These are phyloP conservation scores for Cygnus atratus DNA, from an alignment of 2,113 vertebrate genomes.

Conservation along the genomic window DNA sequence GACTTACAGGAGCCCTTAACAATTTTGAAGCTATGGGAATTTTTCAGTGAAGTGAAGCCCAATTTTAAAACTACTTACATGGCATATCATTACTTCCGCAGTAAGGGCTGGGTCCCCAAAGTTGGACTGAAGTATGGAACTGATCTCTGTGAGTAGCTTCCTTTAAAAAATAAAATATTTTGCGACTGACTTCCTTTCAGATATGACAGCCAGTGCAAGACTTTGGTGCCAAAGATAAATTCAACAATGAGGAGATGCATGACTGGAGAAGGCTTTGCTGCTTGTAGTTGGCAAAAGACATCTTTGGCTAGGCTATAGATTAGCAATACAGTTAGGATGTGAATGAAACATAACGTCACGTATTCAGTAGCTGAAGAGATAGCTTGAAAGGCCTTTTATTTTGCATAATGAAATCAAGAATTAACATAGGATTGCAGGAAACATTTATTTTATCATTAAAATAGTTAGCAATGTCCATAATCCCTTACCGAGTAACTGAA, in stretches of 20 bases:
- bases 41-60: constrained; percentile 77
- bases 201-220: not conserved
- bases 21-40: constrained; percentile 84
- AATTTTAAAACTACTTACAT: constrained; percentile 85
- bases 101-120: constrained; percentile 94
- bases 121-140: constrained; percentile 92
- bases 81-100: constrained; percentile 91
- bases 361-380: not conserved
- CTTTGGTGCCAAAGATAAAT: not conserved
- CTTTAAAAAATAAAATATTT: not conserved
- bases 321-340: not conserved
- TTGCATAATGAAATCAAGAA: not conserved
- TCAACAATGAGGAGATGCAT: not conserved
- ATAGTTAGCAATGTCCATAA: not conserved
- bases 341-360: not conserved
- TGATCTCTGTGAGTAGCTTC: constrained; percentile 85
- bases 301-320: not conserved
- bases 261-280: not conserved
- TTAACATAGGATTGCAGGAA: not conserved
- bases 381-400: not conserved
- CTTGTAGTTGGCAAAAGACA: not conserved
- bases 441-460: not conserved
- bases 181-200: not conserved
- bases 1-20: constrained; percentile 79
- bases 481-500: not conserved